These are phyloP conservation scores for Mesorhabditis spiculigera DNA, from an alignment of 2,888 invertebrate species.

Conservation along the genomic window DNA sequence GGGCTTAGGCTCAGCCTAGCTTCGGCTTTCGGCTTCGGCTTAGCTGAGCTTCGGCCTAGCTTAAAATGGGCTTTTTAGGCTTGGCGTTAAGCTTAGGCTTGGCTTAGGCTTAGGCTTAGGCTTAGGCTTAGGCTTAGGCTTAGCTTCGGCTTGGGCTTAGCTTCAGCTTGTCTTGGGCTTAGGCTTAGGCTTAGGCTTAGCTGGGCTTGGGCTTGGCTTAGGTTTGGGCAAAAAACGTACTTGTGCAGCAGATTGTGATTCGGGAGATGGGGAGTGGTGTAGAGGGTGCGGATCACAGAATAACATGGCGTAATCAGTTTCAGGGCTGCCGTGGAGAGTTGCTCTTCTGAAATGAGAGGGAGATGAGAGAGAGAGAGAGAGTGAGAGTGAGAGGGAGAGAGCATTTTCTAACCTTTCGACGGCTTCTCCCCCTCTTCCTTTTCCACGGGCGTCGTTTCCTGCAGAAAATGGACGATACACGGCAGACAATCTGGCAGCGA, in stretches of 20 bases:
- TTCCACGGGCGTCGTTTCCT: slow-evolving; percentile 23
- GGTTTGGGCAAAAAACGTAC: slow-evolving; percentile 3
- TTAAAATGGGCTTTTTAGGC: neutral
- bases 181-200: neutral
- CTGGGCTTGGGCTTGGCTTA: neutral
- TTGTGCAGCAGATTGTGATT: slow-evolving; percentile 37
- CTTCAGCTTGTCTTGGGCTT: neutral
- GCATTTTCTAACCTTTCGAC: neutral
- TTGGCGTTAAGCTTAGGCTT: neutral
- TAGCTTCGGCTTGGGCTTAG: no score
- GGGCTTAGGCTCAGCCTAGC: no score
- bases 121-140: neutral
- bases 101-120: neutral
- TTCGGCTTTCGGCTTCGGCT: no score
- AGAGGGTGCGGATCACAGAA: slow-evolving; percentile 32
- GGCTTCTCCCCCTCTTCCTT: slow-evolving; percentile 15
- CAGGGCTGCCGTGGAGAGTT: slow-evolving; percentile 24
- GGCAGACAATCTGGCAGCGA: slow-evolving; percentile 43
- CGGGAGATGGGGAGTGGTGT: slow-evolving; percentile 37
- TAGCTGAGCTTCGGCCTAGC: slow-evolving; percentile 11
- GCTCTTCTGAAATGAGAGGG: neutral
- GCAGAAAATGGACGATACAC: slow-evolving; percentile 46
- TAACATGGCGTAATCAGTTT: slow-evolving; percentile 33
- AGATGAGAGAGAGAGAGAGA: no score
- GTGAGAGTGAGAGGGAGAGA: no score